These are phyloP conservation scores for Rhinatrema bivittatum DNA, from an alignment of 2,797 vertebrate species.

Conservation along the genomic window DNA sequence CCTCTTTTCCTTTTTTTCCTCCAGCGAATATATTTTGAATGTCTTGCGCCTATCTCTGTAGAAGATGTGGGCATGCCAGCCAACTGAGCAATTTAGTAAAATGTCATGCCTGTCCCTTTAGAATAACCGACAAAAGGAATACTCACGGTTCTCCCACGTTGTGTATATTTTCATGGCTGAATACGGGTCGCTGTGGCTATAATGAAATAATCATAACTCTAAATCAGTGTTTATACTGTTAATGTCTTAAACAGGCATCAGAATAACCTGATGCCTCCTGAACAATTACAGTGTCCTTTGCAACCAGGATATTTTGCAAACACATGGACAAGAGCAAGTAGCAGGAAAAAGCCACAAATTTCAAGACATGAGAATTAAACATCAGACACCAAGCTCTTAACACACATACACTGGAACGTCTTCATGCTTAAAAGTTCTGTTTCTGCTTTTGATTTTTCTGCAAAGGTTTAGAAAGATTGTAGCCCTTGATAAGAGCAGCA, in stretches of 20 bases:
- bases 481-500: too few relatives aligned
- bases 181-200: constrained; percentile 68
- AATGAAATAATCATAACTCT: constrained; percentile 63
- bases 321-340: constrained; percentile 26
- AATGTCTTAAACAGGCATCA: constrained; percentile 24
- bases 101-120: too few relatives aligned
- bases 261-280: constrained; percentile 27
- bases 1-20: too few relatives aligned
- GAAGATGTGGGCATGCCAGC: too few relatives aligned
- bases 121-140: too few relatives aligned
- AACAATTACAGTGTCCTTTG: constrained; percentile 29
- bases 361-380: too few relatives aligned
- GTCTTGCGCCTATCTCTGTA: too few relatives aligned
- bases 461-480: constrained; percentile 33
- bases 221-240: constrained; percentile 37
- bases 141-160: constrained; percentile 79
- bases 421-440: constrained; percentile 15
- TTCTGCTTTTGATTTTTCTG: constrained; percentile 29
- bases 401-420: constrained; percentile 18
- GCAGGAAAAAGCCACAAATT: constrained; percentile 13
- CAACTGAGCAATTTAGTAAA: too few relatives aligned
- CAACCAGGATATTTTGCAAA: constrained; percentile 8
- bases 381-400: constrained; percentile 13
- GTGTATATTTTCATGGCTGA: constrained; percentile 68
- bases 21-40: too few relatives aligned